These are phyloP conservation scores for Microtus pennsylvanicus DNA, from an alignment of 2,113 vertebrate genomes.

Conservation along the genomic window DNA sequence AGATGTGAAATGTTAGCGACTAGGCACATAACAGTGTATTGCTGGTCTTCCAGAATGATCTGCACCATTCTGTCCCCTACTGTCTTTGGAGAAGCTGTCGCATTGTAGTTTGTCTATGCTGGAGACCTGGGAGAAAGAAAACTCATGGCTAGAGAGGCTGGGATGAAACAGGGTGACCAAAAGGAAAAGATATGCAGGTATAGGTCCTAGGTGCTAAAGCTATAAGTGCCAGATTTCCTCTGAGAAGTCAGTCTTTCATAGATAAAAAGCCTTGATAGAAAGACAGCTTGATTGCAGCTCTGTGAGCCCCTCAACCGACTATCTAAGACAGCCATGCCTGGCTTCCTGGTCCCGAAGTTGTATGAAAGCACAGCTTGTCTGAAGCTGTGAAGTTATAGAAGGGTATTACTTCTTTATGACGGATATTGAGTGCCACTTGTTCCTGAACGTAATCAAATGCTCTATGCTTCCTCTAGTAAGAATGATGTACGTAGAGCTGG, in stretches of 20 bases:
- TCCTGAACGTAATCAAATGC: not conserved
- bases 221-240: not conserved
- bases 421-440: not conserved
- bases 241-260: not conserved
- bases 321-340: not conserved
- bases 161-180: too few species aligned
- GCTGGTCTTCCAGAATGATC: rapidly evolving
- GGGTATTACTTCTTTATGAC: not conserved
- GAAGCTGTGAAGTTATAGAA: not conserved
- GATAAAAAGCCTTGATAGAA: not conserved
- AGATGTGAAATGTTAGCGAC: not conserved
- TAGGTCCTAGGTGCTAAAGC: not conserved
- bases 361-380: not conserved
- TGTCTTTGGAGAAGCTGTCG: not conserved
- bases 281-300: not conserved
- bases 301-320: not conserved
- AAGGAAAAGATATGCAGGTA: too few species aligned
- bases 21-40: rapidly evolving
- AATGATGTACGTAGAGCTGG: not conserved
- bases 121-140: not conserved
- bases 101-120: not conserved
- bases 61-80: not conserved
- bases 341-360: not conserved
- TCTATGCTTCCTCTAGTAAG: not conserved
- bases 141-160: not conserved